Evolutionary conservation across 2,888 invertebrate genomes (phyloP).

Genomic region (Drosophila ezoana): DNA sequence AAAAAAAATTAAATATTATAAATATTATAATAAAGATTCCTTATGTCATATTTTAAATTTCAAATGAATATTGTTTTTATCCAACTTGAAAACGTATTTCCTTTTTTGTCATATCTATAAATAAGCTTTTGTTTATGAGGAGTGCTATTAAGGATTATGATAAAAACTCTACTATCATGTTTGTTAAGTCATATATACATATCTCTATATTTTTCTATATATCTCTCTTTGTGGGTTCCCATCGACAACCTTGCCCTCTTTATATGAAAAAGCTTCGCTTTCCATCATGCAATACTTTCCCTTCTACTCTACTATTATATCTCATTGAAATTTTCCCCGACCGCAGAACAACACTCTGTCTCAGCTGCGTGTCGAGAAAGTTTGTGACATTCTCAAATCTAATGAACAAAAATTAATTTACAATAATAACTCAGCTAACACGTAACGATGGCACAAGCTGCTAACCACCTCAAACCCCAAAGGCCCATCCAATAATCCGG

Average conservation of each 20-base stretch:
- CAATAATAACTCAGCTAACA: constrained; percentile 81
- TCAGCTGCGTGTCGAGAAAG: constrained; percentile 55
- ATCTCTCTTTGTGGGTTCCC: too few species aligned
- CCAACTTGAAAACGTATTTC: too few species aligned
- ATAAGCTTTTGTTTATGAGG: too few species aligned
- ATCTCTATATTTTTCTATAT: background rate
- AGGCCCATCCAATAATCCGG: constrained; percentile 1
- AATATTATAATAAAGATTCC: too few species aligned
- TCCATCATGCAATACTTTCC: background rate
- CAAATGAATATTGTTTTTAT: too few species aligned
- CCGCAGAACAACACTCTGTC: constrained; percentile 23
- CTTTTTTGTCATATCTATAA: too few species aligned
- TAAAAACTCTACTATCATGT: too few species aligned
- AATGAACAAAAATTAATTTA: constrained; percentile 84
- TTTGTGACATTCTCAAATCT: constrained; percentile 78
- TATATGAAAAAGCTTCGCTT: background rate
- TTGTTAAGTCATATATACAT: too few species aligned
- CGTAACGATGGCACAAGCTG: constrained; percentile 72
- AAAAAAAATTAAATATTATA: too few species aligned
- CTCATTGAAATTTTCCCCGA: background rate
- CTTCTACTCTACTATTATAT: background rate
- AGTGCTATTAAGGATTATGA: too few species aligned
- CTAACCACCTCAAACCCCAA: constrained; percentile 15
- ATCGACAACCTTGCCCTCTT: too few species aligned
- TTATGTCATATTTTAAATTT: too few species aligned